Evolutionary conservation across 2,113 vertebrate species (phyloP), one percentile per base, ranked within the genome.

Genomic region (Lasiurus borealis): DNA sequence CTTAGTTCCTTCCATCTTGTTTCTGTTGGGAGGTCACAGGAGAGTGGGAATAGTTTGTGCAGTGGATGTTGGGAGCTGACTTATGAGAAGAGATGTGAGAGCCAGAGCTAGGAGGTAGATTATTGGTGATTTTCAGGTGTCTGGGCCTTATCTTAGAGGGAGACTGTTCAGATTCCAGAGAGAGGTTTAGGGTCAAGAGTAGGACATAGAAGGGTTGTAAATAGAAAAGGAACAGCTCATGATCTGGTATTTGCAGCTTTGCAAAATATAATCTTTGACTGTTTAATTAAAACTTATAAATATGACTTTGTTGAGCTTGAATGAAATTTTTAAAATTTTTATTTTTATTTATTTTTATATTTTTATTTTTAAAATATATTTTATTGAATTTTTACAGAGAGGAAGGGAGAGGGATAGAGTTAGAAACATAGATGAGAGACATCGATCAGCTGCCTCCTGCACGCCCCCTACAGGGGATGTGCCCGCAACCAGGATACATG

Each of bases 251-350:
- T 95, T 84, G 40, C n/a, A 84, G 31, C 34, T 72, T 91, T 85
- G 19, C 16, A 88, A 89, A 95, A 81, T 84, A 46, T 3, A 48
- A 29, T 81, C 36, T 81, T 75, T 80, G 44, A 59, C 59, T n/a
- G 57, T 89, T 83, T 83, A 54, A 31, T 93, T 31, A 54, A 86
- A 72, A 5, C 29, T 91, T 10, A 88, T 66, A 88, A 82, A 72
- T 97, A 81, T 76, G 77, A 92, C 13, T 82, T 97, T 48, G 31
- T 73, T 96, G 68, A 77, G 34, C 54, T 89, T 95, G n/a, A n/a
- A 75, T 75, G 40, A 91, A 95, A 69, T 81, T 84, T 90, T 82
- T 29, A 77, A 4, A 18, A 13, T 50, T 40, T 40, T 40, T 40
- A 40, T 40, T 40, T 40, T 40, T 40, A 40, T 40, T 40, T 40